Evolutionary conservation across 2,888 invertebrate genomes (phyloP).

Genomic region (Tiphia femorata): DNA sequence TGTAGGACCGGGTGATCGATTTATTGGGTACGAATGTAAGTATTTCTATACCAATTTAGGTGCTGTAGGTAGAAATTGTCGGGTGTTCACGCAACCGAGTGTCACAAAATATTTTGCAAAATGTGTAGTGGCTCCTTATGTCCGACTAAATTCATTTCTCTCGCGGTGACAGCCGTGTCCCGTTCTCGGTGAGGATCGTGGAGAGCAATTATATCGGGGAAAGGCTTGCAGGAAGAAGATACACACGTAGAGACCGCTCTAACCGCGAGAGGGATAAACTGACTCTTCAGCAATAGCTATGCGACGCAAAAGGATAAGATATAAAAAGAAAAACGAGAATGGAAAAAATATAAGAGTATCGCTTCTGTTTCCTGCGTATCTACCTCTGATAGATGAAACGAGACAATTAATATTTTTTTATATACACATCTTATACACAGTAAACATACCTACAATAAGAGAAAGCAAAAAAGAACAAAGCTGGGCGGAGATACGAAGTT

Average conservation of each 20-base stretch:
- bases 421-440: slow-evolving; percentile 56
- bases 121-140: slow-evolving; percentile 13
- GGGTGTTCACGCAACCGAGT: slow-evolving; percentile 27
- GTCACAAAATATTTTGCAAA: slow-evolving; percentile 30
- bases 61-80: slow-evolving; percentile 44
- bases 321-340: slow-evolving; percentile 20
- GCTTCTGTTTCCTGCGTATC: slow-evolving; percentile 63
- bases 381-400: slow-evolving; percentile 61
- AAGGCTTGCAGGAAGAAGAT: no score
- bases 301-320: not conserved
- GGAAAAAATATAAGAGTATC: slow-evolving; percentile 44
- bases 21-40: slow-evolving; percentile 32
- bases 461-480: slow-evolving; percentile 28
- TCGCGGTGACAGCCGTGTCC: slow-evolving; percentile 10
- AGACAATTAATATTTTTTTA: slow-evolving; percentile 63
- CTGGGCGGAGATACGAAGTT: no score
- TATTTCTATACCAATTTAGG: slow-evolving; percentile 41
- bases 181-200: not conserved
- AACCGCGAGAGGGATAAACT: slow-evolving; percentile 21
- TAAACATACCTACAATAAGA: slow-evolving; percentile 51
- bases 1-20: slow-evolving; percentile 36
- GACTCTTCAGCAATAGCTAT: slow-evolving; percentile 27
- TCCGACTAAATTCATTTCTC: slow-evolving; percentile 15
- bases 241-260: slow-evolving; percentile 7
- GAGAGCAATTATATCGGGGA: no score